Percentiles rank a stretch among this genome's conserved stretches.
Conservation (phyloP, 2,888 invertebrate species). For the Trissolcus brochymenae region DNA sequence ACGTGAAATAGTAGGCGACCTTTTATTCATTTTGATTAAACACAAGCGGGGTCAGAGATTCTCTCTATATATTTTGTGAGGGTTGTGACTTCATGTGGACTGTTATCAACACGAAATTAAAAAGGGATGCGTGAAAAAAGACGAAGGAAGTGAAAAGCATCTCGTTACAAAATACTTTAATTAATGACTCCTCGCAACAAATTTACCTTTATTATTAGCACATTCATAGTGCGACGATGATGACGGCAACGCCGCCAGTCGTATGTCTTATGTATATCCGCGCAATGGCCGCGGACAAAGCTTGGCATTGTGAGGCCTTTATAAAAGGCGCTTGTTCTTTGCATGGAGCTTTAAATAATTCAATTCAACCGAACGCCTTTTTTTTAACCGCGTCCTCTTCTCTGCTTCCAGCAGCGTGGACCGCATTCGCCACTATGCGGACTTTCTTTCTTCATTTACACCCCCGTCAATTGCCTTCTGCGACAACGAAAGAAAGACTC, state of each 20-base stretch:
- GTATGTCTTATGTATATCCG: slow-evolving; percentile 62
- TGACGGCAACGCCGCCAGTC: slow-evolving; percentile 55
- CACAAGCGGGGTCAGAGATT: too few species aligned
- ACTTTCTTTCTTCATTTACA: slow-evolving; percentile 56
- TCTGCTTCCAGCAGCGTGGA: slow-evolving; percentile 56
- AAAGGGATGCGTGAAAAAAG: slow-evolving; percentile 15
- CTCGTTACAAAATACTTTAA: slow-evolving; percentile 73
- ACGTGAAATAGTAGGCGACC: too few species aligned
- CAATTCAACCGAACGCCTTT: slow-evolving; percentile 73
- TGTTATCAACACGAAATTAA: not conserved
- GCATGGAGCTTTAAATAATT: slow-evolving; percentile 73
- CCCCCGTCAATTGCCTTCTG: slow-evolving; percentile 57
- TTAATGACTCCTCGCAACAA: slow-evolving; percentile 74
- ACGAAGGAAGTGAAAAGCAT: slow-evolving; percentile 42
- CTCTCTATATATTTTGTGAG: too few species aligned
- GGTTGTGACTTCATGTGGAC: too few species aligned
- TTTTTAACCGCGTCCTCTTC: slow-evolving; percentile 55
- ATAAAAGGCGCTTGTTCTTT: slow-evolving; percentile 73
- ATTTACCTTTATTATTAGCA: slow-evolving; percentile 75
- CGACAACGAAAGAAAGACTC: slow-evolving; percentile 54
- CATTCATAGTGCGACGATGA: slow-evolving; percentile 65
- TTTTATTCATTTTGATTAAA: too few species aligned
- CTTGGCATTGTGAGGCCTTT: slow-evolving; percentile 69
- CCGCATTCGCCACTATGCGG: slow-evolving; percentile 53
- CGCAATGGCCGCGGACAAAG: slow-evolving; percentile 67